Evolutionary conservation across 1,140 invertebrate species (phyloP).

Genomic region (Scaptomyza pallida): DNA sequence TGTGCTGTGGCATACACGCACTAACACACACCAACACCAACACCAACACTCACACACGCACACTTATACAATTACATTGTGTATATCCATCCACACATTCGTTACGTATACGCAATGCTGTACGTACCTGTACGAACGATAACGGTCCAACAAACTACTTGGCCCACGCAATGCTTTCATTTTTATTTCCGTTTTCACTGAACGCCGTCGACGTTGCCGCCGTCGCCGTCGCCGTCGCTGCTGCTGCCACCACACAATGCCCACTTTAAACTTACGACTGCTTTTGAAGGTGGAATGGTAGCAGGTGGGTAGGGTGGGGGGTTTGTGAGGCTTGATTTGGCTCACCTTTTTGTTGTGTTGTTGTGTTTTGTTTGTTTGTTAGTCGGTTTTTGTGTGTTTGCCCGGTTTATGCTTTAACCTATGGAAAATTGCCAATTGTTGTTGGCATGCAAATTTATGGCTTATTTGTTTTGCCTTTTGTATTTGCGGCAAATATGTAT

Average conservation of each 20-base stretch:
- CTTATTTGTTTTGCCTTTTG: conserved; percentile 65
- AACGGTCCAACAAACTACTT: conserved; percentile 24
- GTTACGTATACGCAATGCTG: conserved; percentile 44
- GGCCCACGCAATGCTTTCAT: conserved; percentile 44
- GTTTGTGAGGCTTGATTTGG: not conserved
- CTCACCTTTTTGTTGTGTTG: conserved; percentile 34
- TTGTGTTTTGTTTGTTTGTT: conserved; percentile 55
- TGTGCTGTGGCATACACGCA: conserved; percentile 35
- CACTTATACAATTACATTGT: no score
- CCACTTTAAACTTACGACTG: conserved; percentile 53
- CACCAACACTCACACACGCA: not conserved
- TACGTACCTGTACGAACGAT: conserved; percentile 25
- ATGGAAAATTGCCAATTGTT: conserved; percentile 78
- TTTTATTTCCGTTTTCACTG: conserved; percentile 53
- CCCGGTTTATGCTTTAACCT: conserved; percentile 57
- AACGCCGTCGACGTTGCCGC: conserved; percentile 29
- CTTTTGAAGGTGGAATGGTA: no score
- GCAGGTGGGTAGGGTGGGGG: not conserved
- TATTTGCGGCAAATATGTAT: conserved; percentile 22
- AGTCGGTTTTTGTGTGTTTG: conserved; percentile 48
- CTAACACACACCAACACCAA: conserved; percentile 32
- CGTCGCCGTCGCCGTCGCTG: no score
- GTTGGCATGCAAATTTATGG: conserved; percentile 80
- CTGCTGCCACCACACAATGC: conserved; percentile 50
- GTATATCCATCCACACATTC: conserved; percentile 1